Conservation (phyloP, 2,797 vertebrate species). For the Kryptolebias ocellatus region DNA sequence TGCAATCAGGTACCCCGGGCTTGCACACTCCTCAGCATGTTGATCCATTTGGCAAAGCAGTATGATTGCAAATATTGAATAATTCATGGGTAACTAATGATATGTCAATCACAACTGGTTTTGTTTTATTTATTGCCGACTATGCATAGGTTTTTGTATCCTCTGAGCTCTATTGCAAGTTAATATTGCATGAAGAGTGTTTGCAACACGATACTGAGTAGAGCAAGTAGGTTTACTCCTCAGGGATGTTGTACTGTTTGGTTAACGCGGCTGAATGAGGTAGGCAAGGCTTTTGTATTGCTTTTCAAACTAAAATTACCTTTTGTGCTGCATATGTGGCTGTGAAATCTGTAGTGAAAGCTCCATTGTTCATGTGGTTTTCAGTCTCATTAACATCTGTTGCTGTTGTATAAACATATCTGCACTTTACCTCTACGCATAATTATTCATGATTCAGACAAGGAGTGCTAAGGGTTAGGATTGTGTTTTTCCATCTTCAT, state of each 20-base stretch:
- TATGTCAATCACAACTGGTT: conserved; percentile 75
- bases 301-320: conserved; percentile 43
- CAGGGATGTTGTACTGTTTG: conserved; percentile 56
- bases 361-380: conserved; percentile 25
- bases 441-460: conserved; percentile 1
- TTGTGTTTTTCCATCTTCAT: neutral
- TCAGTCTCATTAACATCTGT: conserved; percentile 34
- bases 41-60: conserved; percentile 70
- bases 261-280: conserved; percentile 53
- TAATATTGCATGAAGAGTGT: conserved; percentile 77
- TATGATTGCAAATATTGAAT: conserved; percentile 79
- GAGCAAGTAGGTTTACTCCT: conserved; percentile 49
- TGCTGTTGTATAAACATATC: conserved; percentile 20
- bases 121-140: conserved; percentile 77
- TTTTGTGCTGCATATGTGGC: conserved; percentile 19
- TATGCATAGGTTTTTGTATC: conserved; percentile 65
- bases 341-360: conserved; percentile 26
- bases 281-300: conserved; percentile 26
- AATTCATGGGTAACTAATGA: conserved; percentile 81
- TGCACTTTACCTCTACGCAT: conserved; percentile 1
- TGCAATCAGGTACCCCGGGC: conserved; percentile 74
- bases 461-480: conserved; percentile 8
- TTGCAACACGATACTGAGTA: conserved; percentile 63
- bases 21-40: conserved; percentile 62
- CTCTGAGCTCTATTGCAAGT: conserved; percentile 64